Evolutionary conservation across 2,888 invertebrate species (phyloP).

Genomic region (Agrotis ipsilon): DNA sequence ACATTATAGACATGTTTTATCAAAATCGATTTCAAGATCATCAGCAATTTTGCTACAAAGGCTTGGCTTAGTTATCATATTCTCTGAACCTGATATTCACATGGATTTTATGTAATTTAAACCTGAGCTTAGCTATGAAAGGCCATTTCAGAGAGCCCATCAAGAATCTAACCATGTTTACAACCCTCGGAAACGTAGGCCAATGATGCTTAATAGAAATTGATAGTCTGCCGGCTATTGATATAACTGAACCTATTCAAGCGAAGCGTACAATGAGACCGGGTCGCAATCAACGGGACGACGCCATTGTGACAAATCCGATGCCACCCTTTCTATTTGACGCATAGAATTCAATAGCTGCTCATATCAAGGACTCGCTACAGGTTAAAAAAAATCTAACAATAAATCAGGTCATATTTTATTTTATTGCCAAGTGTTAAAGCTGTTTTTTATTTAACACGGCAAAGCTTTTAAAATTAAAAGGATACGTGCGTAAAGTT

Average conservation of each 20-base stretch:
- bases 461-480: constrained; percentile 54
- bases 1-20: too few relatives aligned
- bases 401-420: constrained; percentile 13
- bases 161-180: constrained; percentile 12
- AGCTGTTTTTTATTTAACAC: constrained; percentile 33
- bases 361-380: constrained; percentile 32
- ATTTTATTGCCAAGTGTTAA: constrained; percentile 32
- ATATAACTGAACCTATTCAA: constrained; percentile 73
- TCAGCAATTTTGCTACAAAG: too few relatives aligned
- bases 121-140: neutral
- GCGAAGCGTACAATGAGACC: constrained; percentile 76
- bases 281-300: constrained; percentile 79
- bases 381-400: constrained; percentile 5
- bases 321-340: constrained; percentile 69
- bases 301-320: constrained; percentile 78
- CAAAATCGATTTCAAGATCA: too few relatives aligned
- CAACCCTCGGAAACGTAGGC: constrained; percentile 18
- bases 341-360: constrained; percentile 63
- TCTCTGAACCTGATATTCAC: too few relatives aligned
- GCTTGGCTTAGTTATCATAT: too few relatives aligned
- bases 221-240: constrained; percentile 65
- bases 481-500: constrained; percentile 29
- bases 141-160: constrained; percentile 6
- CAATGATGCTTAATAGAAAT: constrained; percentile 58
- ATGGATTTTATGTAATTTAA: neutral